Conservation (phyloP, 1,140 invertebrate genomes). For the Radopholus similis region DNA sequence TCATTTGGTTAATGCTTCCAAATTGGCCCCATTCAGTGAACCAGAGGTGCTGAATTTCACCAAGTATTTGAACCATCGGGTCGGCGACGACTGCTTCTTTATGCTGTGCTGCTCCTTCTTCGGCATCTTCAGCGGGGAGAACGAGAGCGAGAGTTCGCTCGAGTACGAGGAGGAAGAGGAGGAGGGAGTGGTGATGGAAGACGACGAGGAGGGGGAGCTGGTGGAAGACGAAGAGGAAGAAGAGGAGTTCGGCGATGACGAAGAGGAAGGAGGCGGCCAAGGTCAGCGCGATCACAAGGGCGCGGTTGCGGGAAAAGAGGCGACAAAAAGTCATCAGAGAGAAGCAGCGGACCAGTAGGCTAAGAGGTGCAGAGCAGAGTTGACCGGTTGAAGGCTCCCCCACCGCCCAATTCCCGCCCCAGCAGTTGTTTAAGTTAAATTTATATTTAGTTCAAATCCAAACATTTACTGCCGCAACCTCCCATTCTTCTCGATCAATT, state of each 20-base stretch:
- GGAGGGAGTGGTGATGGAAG: background rate
- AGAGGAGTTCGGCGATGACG: background rate
- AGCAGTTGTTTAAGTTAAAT: too few relatives aligned
- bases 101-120: slow-evolving; percentile 36
- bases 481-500: too few relatives aligned
- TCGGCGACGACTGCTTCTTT: slow-evolving; percentile 29
- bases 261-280: background rate
- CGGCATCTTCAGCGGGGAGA: slow-evolving; percentile 29
- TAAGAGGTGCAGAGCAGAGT: too few relatives aligned
- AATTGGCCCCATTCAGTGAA: slow-evolving; percentile 19
- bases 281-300: too few relatives aligned
- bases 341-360: too few relatives aligned
- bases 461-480: too few relatives aligned
- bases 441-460: too few relatives aligned
- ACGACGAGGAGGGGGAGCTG: background rate
- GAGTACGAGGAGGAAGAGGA: slow-evolving; percentile 11
- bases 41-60: slow-evolving; percentile 47
- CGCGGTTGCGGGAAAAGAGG: too few relatives aligned
- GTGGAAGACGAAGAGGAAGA: slow-evolving; percentile 1
- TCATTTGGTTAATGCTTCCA: background rate
- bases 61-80: slow-evolving; percentile 39
- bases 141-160: slow-evolving; percentile 23
- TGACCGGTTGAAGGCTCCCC: too few relatives aligned
- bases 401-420: too few relatives aligned
- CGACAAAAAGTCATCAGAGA: too few relatives aligned